phyloP scores from a whole-genome alignment of 2,797 vertebrate genomes.

The Kryptopterus vitreolus region DNA sequence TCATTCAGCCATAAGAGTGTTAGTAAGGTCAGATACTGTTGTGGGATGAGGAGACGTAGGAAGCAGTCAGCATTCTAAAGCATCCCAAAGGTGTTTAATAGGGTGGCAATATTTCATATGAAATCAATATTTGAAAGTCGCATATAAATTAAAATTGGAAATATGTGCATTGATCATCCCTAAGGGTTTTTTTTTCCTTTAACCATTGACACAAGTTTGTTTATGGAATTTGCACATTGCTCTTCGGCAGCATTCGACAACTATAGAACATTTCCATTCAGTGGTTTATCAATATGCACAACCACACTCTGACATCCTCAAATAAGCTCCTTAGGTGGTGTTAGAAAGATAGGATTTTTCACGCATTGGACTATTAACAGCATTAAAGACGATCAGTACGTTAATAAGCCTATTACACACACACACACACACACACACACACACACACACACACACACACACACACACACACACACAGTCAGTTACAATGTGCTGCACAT shows the following conservation, averaged over 20 bases:
- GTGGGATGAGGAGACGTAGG: too few species aligned
- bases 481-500: slow-evolving; percentile 1
- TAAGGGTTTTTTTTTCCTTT: neutral
- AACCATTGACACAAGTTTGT: neutral
- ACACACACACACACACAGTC: neutral
- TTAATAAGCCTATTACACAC: neutral
- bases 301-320: neutral
- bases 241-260: neutral
- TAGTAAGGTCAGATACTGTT: too few species aligned
- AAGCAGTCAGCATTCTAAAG: too few species aligned
- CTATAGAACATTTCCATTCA: slow-evolving; percentile 2
- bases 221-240: neutral
- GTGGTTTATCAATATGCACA: neutral
- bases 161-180: neutral
- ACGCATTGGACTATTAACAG: neutral
- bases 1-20: too few species aligned
- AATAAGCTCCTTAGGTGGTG: slow-evolving; percentile 24
- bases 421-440: neutral
- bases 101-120: too few species aligned
- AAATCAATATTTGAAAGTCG: neutral
- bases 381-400: neutral
- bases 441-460: slow-evolving; percentile 2
- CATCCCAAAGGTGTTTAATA: too few species aligned
- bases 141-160: neutral
- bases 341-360: neutral